Evolutionary conservation across 2,888 invertebrate genomes (phyloP), one percentile per base, ranked within the genome.

Genomic region (Xiphydria camelus): DNA sequence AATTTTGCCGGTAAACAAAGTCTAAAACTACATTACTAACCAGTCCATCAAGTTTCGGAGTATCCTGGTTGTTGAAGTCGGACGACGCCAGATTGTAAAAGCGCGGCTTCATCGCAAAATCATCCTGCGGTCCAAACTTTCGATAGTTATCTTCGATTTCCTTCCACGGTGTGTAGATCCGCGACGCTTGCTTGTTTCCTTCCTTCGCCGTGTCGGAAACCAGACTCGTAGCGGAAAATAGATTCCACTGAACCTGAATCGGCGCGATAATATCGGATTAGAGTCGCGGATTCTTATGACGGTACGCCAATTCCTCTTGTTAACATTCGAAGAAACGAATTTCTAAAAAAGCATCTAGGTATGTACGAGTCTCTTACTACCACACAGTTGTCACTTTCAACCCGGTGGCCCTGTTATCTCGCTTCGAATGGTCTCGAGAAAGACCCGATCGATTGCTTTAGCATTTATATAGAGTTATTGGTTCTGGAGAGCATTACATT

Each of bases 11-110:
- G n/a, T n/a, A n/a, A n/a, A n/a, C n/a, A n/a, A n/a, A n/a, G n/a
- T n/a, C n/a, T n/a, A n/a, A n/a, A n/a, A n/a, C n/a, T n/a, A n/a
- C n/a, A n/a, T n/a, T 44, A 61, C 47, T 14, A 34, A 63, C 67
- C 41, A 92, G 75, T 2, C 91, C 91, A 77, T 97, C 96, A 45
- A 96, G 80, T 75, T 95, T 95, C 0, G 95, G 95, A 32, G 90
- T 88, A 63, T 94, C 94, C 76, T 87, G 81, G 55, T 83, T 83
- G 69, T 82, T 85, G 47, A 82, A 79, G 62, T 94, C 94, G 4
- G 89, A 79, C 41, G 85, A 85, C 7, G 93, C 89, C 18, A 97
- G 79, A 15, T 92, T 89, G 74, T 96, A 97, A 77, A 96, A 96
- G 62, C 91, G 85, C 0, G 96, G 95, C 50, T 90, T 86, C 83